phyloP scores from a whole-genome alignment of 2,797 vertebrate species.

The Mormyrops boulengeri region DNA sequence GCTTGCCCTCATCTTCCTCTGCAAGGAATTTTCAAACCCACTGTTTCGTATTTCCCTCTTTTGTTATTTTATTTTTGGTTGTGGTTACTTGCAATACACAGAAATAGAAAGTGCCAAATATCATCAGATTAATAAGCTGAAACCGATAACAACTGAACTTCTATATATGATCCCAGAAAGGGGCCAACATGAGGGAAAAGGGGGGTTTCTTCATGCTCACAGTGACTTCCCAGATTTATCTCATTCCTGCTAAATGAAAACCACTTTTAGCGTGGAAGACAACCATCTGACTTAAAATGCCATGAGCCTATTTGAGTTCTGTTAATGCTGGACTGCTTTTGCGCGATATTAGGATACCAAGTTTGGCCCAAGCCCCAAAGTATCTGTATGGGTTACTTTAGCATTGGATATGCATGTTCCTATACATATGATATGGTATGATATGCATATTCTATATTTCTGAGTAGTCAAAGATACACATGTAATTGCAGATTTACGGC shows the following conservation, averaged over 20 bases:
- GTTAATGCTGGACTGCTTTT: background rate
- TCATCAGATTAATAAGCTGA: background rate
- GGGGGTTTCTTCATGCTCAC: background rate
- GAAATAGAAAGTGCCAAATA: background rate
- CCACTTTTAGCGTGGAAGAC: background rate
- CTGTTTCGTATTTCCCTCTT: background rate
- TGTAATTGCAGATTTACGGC: background rate
- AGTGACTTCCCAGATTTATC: background rate
- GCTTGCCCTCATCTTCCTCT: background rate
- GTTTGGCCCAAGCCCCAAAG: background rate
- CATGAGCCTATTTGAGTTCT: background rate
- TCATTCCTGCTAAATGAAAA: background rate
- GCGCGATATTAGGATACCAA: background rate
- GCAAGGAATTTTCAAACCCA: background rate
- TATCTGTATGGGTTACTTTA: background rate
- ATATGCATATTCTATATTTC: background rate
- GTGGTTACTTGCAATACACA: background rate
- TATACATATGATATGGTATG: background rate
- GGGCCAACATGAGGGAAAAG: background rate
- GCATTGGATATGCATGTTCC: background rate
- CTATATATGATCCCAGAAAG: background rate
- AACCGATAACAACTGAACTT: background rate
- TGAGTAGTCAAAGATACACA: background rate
- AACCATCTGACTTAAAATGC: background rate
- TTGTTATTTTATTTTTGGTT: background rate